phyloP scores from a whole-genome alignment of 1,140 invertebrate species.

The Pogonomyrmex barbatus region DNA sequence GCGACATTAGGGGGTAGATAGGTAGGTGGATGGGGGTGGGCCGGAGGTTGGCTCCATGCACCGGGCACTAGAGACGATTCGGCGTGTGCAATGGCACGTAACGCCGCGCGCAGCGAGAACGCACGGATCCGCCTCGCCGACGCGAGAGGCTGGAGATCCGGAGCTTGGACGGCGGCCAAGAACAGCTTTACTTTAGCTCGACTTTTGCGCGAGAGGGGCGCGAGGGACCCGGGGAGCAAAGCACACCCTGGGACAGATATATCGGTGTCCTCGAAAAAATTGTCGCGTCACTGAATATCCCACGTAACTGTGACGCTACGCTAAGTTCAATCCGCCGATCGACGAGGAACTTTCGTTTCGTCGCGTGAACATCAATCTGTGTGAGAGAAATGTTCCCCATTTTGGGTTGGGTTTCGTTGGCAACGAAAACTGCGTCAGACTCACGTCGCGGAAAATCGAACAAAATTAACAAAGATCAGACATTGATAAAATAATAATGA shows the following conservation, averaged over 20 bases:
- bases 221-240: slow-evolving; percentile 62
- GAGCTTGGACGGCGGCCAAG: slow-evolving; percentile 81
- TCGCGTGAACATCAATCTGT: slow-evolving; percentile 23
- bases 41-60: slow-evolving; percentile 64
- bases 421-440: background rate
- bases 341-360: slow-evolving; percentile 11
- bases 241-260: slow-evolving; percentile 80
- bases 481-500: background rate
- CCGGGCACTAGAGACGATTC: slow-evolving; percentile 79
- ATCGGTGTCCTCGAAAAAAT: slow-evolving; percentile 82
- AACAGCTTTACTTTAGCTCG: slow-evolving; percentile 80
- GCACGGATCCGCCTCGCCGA: slow-evolving; percentile 60
- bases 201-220: slow-evolving; percentile 74
- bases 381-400: background rate
- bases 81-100: slow-evolving; percentile 85
- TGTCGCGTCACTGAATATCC: slow-evolving; percentile 82
- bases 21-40: slow-evolving; percentile 71
- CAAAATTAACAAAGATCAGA: background rate
- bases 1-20: slow-evolving; percentile 77
- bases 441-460: background rate
- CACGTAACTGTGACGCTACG: slow-evolving; percentile 72
- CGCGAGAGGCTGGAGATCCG: slow-evolving; percentile 76
- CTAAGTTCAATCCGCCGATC: slow-evolving; percentile 68
- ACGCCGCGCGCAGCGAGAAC: slow-evolving; percentile 76
- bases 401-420: background rate